Evolutionary conservation across 1,140 invertebrate genomes (phyloP), one percentile per base, ranked within the genome.

Genomic region (Zaprionus taronus): DNA sequence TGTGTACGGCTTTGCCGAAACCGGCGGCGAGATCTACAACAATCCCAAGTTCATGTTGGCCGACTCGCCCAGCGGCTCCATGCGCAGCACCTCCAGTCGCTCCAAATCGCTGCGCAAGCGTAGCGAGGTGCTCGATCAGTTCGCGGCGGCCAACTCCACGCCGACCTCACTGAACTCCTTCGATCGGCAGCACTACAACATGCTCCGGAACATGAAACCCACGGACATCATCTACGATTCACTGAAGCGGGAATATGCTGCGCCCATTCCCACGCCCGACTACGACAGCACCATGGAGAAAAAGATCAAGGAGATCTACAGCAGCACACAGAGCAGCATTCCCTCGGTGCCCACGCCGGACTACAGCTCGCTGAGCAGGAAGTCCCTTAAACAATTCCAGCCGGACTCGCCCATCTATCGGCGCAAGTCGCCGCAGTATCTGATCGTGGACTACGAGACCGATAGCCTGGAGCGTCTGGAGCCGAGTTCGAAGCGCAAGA

Each of bases 391-490:
- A n/a, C 91, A 92, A 34, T 89, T 91, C 69, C 92, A 92, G 44
- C 92, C 92, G 0, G 92, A 93, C 22, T 93, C 92, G 0, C 92
- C 92, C 1, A 92, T 93, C 24, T 93, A 93, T 41, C 53, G 90
- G 1, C 67, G 92, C 7, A 93, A 92, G 28, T 92, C 91, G 0
- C 92, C 92, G 0, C 92, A 93, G 57, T 92, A 93, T 60, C 56
- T 93, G 64, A 93, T 93, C 14, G 93, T 94, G 57, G 95, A 96
- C 66, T 97, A 96, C 77, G 96, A 97, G 82, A 95, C 96, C 1
- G 96, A 97, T 76, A 97, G 97, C 92, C 93, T 97, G 60, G 96
- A 97, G 92, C 94, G 96, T 75, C 92, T 94, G 2, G 95, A 94
- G 66, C 92, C 81, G 5, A 94, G 93, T 62, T 47, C 41, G 7